These are phyloP conservation scores for Hyphantria cunea DNA, from an alignment of 1,140 invertebrate species.

Conservation along the genomic window DNA sequence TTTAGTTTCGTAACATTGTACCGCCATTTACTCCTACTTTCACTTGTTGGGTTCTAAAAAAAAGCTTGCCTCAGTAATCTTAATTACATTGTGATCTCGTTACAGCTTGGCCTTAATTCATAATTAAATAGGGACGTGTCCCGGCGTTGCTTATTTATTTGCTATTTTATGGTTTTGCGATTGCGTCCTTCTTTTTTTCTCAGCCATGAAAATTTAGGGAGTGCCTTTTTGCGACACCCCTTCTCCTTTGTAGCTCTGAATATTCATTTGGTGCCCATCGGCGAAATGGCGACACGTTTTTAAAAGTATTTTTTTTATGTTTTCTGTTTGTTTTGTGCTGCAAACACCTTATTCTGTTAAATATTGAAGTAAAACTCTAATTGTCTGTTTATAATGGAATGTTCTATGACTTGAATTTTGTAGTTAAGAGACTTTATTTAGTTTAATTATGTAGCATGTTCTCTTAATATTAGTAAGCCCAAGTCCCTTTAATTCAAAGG, in stretches of 20 bases:
- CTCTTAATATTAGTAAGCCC: no score
- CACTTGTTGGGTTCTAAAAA: slow-evolving; percentile 62
- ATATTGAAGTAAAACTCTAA: slow-evolving; percentile 37
- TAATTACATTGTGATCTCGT: slow-evolving; percentile 80
- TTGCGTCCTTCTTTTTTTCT: slow-evolving; percentile 58
- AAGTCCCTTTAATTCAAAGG: no score
- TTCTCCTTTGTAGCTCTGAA: slow-evolving; percentile 71
- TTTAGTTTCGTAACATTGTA: slow-evolving; percentile 53
- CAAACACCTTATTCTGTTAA: slow-evolving; percentile 44
- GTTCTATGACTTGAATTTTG: slow-evolving; percentile 33
- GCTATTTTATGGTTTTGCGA: slow-evolving; percentile 72
- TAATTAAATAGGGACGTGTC: slow-evolving; percentile 78
- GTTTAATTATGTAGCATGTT: neutral
- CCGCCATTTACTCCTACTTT: slow-evolving; percentile 71
- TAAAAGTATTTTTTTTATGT: slow-evolving; percentile 65
- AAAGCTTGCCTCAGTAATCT: slow-evolving; percentile 77
- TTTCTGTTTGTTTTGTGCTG: slow-evolving; percentile 52
- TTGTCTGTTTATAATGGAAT: slow-evolving; percentile 40
- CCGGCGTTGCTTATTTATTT: slow-evolving; percentile 72
- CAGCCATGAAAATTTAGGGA: slow-evolving; percentile 58
- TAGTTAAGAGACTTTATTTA: slow-evolving; percentile 12
- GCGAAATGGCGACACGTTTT: slow-evolving; percentile 67
- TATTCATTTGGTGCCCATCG: slow-evolving; percentile 78
- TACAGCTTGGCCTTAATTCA: slow-evolving; percentile 76
- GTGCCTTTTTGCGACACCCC: slow-evolving; percentile 64